Conservation (phyloP, 2,888 invertebrate species). For the Eucriotettix oculatus region DNA sequence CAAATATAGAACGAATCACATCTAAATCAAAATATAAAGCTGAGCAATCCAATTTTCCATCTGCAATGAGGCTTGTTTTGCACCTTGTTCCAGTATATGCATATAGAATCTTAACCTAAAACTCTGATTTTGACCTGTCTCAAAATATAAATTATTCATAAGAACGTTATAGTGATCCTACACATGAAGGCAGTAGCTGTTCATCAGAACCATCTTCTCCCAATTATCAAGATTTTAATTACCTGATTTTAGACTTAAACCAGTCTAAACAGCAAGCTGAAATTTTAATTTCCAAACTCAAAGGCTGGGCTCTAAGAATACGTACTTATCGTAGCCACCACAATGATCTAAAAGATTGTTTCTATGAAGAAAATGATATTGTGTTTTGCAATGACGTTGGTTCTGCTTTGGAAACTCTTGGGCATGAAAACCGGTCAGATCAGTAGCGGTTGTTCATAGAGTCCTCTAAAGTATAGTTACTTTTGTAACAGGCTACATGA, state of each 20-base stretch:
- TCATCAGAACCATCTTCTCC: background rate
- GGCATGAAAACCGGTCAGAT: background rate
- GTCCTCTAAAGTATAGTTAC: background rate
- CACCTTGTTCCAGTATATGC: background rate
- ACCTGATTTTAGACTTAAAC: background rate
- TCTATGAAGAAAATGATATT: background rate
- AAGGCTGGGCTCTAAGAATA: background rate
- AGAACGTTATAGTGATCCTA: background rate
- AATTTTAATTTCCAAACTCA: background rate
- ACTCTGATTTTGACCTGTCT: background rate
- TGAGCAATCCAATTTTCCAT: background rate
- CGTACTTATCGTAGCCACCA: background rate
- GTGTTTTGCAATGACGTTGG: conserved; percentile 1
- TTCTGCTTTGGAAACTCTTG: background rate
- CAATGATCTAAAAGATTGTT: background rate
- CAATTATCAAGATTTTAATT: background rate
- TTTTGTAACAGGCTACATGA: too few species aligned
- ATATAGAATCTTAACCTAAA: background rate
- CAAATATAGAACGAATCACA: background rate
- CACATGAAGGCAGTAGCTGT: background rate
- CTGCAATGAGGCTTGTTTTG: background rate
- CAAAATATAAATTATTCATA: background rate
- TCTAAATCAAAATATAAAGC: background rate
- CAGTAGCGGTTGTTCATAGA: background rate
- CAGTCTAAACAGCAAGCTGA: background rate